Evolutionary conservation across 2,113 vertebrate species (phyloP).

Genomic region (Erythrocercus mccallii): DNA sequence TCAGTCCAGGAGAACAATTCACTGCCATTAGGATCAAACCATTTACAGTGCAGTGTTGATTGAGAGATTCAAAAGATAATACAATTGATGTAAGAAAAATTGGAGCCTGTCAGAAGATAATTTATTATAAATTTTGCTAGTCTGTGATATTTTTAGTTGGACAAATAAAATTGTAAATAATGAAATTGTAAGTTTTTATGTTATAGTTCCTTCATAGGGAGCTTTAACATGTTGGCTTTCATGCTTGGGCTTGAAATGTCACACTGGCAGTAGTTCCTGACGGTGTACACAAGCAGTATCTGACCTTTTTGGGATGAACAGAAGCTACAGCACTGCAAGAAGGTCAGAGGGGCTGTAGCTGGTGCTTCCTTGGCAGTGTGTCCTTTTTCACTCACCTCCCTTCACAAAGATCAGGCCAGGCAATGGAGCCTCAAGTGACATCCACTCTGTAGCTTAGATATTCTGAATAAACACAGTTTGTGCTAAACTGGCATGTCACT

Average conservation of each 20-base stretch:
- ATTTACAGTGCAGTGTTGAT: neutral
- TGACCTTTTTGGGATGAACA: neutral
- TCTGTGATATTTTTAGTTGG: neutral
- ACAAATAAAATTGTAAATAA: neutral
- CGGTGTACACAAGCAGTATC: neutral
- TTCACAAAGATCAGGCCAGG: neutral
- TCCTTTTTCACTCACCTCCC: neutral
- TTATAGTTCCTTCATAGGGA: neutral
- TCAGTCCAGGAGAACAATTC: neutral
- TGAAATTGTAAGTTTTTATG: neutral
- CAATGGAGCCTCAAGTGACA: neutral
- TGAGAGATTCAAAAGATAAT: neutral
- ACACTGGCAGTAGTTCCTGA: neutral
- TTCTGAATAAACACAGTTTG: neutral
- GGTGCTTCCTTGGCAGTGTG: slow-evolving; percentile 3
- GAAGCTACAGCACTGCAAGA: neutral
- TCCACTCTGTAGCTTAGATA: neutral
- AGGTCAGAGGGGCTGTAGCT: neutral
- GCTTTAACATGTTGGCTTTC: neutral
- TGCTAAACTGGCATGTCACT: neutral
- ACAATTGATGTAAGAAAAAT: neutral
- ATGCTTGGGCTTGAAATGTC: neutral
- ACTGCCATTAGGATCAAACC: neutral
- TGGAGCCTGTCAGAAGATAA: neutral
- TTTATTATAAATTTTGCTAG: neutral